Evolutionary conservation across 1,140 invertebrate species (phyloP), one percentile per base, ranked within the genome.

Genomic region (Cotesia chilonis): DNA sequence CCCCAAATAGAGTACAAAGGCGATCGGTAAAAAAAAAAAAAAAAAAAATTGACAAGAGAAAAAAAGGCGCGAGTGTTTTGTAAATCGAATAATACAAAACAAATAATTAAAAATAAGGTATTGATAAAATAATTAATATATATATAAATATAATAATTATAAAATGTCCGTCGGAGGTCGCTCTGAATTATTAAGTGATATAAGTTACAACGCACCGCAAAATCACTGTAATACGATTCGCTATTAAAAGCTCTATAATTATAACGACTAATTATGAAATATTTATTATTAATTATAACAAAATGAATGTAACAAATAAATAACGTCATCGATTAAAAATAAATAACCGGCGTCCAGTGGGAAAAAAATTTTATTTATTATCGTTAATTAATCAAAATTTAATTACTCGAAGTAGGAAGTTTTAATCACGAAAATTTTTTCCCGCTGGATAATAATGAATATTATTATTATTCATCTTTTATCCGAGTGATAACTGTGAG

Each of bases 291-390:
- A 69, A 85, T 77, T 80, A 82, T 85, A 83, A 82, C 68, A 75
- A 83, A 76, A 84, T 85, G 85, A 85, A 81, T 82, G 83, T 83
- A 84, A 70, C 60, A 61, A 74, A 74, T 73, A 65, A 83, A 84
- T 79, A 82, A 84, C 85, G 84, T 87, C 84, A 85, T 83, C 86
- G 85, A 87, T 84, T 79, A 87, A 87, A 85, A 87, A 86, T 73
- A 80, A 84, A 83, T 77, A 66, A 47, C 3, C 41, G 6, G 10
- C 41, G 10, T 47, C 41, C 10, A 47, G 41, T 10, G 6, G 41
- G 41, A 7, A 47, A 47, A 41, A 47, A 47, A 10, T 47, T 47
- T 47, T 10, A 47, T 47, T 47, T 47, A 47, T 28, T 28, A 28
- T 28, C 28, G 28, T 28, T 28, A 72, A 68, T 51, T 41, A 66